These are phyloP conservation scores for Seira ritae DNA, from an alignment of 2,888 invertebrate genomes.

Conservation along the genomic window DNA sequence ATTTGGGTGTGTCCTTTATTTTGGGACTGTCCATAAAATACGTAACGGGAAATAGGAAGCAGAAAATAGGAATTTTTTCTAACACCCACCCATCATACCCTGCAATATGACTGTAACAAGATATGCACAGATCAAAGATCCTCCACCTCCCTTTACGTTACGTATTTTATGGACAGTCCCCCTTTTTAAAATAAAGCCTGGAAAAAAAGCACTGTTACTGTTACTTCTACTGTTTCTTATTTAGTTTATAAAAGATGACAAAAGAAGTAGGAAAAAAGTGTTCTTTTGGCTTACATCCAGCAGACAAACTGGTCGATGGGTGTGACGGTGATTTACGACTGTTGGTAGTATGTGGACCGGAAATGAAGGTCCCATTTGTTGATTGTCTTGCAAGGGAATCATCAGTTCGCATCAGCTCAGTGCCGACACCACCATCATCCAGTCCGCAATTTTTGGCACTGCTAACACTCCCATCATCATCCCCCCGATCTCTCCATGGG, in stretches of 20 bases:
- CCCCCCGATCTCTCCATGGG: constrained; percentile 66
- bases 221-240: background rate
- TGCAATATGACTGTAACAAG: too few relatives aligned
- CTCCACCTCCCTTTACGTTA: too few relatives aligned
- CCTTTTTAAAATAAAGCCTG: too few relatives aligned
- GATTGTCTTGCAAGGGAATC: constrained; percentile 66
- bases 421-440: constrained; percentile 13
- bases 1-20: too few relatives aligned
- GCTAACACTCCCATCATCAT: constrained; percentile 35
- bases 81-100: background rate
- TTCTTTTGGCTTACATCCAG: constrained; percentile 47
- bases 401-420: constrained; percentile 45
- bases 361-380: constrained; percentile 63
- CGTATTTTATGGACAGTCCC: too few relatives aligned
- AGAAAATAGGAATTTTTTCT: too few relatives aligned
- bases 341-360: constrained; percentile 60
- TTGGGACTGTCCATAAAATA: too few relatives aligned
- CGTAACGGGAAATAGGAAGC: too few relatives aligned
- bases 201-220: background rate
- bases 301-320: constrained; percentile 21
- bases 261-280: constrained; percentile 4
- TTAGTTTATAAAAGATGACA: background rate
- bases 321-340: constrained; percentile 51
- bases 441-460: constrained; percentile 60
- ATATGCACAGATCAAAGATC: too few relatives aligned